Percentiles rank a stretch among this genome's conserved stretches.
Evolutionary conservation across 92 coral and sea anemone species (phyloP).

Genomic region (Porites evermanni): DNA sequence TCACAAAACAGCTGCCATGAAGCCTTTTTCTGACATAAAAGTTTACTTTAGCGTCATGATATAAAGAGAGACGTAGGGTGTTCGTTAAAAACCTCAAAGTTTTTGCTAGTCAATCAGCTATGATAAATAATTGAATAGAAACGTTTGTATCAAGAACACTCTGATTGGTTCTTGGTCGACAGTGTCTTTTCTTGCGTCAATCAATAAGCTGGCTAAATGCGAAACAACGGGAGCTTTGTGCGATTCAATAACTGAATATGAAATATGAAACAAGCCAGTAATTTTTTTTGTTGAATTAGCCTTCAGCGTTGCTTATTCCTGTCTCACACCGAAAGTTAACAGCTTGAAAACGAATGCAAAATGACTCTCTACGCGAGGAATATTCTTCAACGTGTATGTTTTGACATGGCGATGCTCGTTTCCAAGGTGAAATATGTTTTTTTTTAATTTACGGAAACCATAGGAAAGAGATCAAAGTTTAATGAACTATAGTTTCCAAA

Average conservation of each 20-base stretch:
- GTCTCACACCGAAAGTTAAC: background rate
- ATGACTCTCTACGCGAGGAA: background rate
- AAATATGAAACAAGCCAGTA: background rate
- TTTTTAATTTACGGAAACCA: background rate
- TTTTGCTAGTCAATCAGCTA: constrained; percentile 35
- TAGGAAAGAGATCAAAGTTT: background rate
- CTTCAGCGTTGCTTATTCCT: background rate
- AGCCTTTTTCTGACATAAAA: background rate
- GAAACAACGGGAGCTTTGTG: background rate
- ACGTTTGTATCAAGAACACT: constrained; percentile 2
- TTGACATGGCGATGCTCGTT: background rate
- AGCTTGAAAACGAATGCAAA: background rate
- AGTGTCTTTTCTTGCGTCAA: constrained; percentile 17
- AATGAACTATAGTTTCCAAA: background rate
- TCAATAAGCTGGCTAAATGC: background rate
- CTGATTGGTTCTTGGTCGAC: constrained; percentile 32
- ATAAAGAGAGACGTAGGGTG: constrained; percentile 21
- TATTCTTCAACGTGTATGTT: background rate
- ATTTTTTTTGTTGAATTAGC: background rate
- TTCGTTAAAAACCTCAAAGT: constrained; percentile 24
- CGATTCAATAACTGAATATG: background rate
- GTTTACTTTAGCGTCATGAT: constrained; percentile 12
- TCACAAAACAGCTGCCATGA: background rate
- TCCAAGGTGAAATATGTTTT: constrained; percentile 6
- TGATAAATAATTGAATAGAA: constrained; percentile 50